These are phyloP conservation scores for Ostrea denselamellosa DNA, from an alignment of 1,140 invertebrate genomes.

Conservation along the genomic window DNA sequence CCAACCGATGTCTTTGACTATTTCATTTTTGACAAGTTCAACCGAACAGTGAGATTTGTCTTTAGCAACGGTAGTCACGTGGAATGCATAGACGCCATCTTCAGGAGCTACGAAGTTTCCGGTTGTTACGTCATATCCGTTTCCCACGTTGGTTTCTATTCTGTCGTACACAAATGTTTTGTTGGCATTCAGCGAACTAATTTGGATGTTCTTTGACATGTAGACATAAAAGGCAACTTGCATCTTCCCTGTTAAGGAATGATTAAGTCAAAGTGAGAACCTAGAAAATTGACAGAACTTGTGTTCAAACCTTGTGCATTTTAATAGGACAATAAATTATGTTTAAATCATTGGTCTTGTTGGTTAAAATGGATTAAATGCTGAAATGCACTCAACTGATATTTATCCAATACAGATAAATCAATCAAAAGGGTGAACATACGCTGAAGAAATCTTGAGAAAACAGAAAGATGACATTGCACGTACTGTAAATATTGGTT, in stretches of 20 bases:
- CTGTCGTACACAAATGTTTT: slow-evolving; percentile 43
- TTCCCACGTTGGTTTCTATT: slow-evolving; percentile 49
- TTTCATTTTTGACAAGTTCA: slow-evolving; percentile 20
- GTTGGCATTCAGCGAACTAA: neutral
- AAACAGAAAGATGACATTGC: no score
- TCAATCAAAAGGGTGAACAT: no score
- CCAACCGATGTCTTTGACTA: slow-evolving; percentile 4
- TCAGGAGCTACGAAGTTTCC: slow-evolving; percentile 45
- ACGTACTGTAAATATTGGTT: no score
- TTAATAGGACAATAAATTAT: no score
- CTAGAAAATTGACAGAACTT: no score
- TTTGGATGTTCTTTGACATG: neutral
- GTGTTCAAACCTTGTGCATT: no score
- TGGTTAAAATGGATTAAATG: no score
- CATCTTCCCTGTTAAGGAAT: neutral
- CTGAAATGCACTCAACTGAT: no score
- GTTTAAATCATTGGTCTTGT: no score
- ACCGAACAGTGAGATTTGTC: slow-evolving; percentile 38
- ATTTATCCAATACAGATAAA: no score
- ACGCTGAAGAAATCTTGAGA: no score
- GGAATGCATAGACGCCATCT: slow-evolving; percentile 48
- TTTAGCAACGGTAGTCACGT: neutral
- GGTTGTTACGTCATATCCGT: slow-evolving; percentile 45
- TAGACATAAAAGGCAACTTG: slow-evolving; percentile 42
- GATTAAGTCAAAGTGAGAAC: neutral